Evolutionary conservation across 2,113 vertebrate species (phyloP).

Genomic region (Protobothrops mucrosquamatus): DNA sequence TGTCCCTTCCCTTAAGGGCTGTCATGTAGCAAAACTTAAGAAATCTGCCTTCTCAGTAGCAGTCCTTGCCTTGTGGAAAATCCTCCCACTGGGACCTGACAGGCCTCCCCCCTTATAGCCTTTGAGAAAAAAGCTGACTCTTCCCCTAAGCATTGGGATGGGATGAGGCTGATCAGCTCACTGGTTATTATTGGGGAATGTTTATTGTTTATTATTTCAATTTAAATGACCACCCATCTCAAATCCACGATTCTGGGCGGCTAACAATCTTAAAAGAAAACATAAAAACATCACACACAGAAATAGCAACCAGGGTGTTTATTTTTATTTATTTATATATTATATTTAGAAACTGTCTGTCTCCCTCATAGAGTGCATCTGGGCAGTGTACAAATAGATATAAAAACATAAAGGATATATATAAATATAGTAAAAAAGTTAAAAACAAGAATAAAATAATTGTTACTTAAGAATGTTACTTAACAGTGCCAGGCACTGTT

Average conservation of each 20-base stretch:
- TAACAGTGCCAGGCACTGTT: not conserved
- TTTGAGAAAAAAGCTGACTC: not conserved
- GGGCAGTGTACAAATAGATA: not conserved
- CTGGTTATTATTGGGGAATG: not conserved
- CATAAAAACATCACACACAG: not conserved
- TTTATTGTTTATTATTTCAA: not conserved
- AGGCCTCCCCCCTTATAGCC: not conserved
- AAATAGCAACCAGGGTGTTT: not conserved
- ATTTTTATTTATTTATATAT: not conserved
- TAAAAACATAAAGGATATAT: not conserved
- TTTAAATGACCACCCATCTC: not conserved
- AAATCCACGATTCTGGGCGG: not conserved
- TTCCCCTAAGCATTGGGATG: not conserved
- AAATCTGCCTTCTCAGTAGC: not conserved
- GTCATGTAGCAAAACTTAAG: not conserved
- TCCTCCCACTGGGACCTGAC: not conserved
- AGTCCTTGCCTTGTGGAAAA: not conserved
- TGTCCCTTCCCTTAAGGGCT: not conserved
- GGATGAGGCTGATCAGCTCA: not conserved
- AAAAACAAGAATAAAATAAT: not conserved
- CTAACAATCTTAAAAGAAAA: not conserved
- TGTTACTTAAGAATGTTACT: not conserved
- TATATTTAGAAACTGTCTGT: not conserved
- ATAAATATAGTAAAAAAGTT: not conserved
- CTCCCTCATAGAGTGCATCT: not conserved